A percentile compares a stretch with the other conserved stretches of the same genome.
phyloP scores from a whole-genome alignment of 2,797 vertebrate genomes.

The Chiroxiphia lanceolata region DNA sequence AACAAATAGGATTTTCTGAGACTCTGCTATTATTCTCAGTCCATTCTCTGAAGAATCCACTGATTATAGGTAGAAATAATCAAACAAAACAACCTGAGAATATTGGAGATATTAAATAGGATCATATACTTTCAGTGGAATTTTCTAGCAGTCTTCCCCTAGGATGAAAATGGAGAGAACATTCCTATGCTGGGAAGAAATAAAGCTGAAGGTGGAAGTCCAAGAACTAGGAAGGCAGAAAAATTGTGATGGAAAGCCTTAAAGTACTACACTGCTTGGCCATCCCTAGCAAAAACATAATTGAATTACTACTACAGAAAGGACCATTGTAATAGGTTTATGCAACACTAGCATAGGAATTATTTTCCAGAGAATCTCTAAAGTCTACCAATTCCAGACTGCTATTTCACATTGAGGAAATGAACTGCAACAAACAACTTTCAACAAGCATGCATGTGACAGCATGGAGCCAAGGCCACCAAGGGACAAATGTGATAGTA shows the following conservation, averaged over 20 bases:
- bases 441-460: neutral
- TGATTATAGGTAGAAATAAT: neutral
- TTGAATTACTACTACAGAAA: neutral
- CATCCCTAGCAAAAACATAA: neutral
- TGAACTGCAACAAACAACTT: neutral
- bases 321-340: neutral
- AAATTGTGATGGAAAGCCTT: neutral
- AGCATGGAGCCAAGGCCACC: neutral
- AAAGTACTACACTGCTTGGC: neutral
- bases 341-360: neutral
- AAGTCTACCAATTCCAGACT: neutral
- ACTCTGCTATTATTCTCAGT: neutral
- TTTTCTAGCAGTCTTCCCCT: neutral
- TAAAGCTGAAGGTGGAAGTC: neutral
- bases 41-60: neutral
- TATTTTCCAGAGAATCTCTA: neutral
- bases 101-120: neutral
- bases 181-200: neutral
- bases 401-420: neutral
- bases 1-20: neutral
- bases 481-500: accelerated
- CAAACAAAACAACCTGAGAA: neutral
- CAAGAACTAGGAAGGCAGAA: neutral
- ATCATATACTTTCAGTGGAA: neutral
- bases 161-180: neutral